A percentile compares a stretch with the other conserved stretches of the same genome.
These are phyloP conservation scores for Numenius phaeopus DNA, from an alignment of 2,797 vertebrate genomes.

Conservation along the genomic window DNA sequence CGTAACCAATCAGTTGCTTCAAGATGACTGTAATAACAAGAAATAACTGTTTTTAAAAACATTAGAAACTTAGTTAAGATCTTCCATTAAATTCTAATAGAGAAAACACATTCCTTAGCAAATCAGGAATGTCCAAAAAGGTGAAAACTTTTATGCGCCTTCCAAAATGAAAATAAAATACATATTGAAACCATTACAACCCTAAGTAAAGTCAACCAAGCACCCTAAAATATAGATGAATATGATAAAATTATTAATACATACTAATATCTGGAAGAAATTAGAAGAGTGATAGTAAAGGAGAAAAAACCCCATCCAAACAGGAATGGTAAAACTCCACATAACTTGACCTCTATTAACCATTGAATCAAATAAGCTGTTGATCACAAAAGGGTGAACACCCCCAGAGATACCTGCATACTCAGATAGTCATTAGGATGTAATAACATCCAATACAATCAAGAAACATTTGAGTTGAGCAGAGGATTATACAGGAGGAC, in stretches of 20 bases:
- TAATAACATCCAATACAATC: conserved; percentile 71
- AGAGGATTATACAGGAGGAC: conserved; percentile 58
- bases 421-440: conserved; percentile 53
- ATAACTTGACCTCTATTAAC: conserved; percentile 44
- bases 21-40: not conserved
- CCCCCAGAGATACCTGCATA: conserved; percentile 49
- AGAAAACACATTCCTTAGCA: not conserved
- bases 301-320: conserved; percentile 15
- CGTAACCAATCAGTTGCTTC: not conserved
- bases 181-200: not conserved
- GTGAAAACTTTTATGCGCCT: not conserved
- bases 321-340: conserved; percentile 37
- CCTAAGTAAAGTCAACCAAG: not conserved
- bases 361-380: conserved; percentile 67
- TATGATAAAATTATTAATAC: conserved; percentile 4
- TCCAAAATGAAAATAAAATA: not conserved
- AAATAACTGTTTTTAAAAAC: not conserved
- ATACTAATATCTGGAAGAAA: conserved; percentile 48
- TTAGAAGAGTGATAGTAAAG: conserved; percentile 52
- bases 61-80: not conserved
- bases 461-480: conserved; percentile 70
- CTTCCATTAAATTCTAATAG: not conserved
- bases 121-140: not conserved
- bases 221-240: conserved; percentile 16
- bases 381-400: conserved; percentile 75